Evolutionary conservation across 2,797 vertebrate genomes (phyloP), one percentile per base, ranked within the genome.

Genomic region (Hirundo rustica): DNA sequence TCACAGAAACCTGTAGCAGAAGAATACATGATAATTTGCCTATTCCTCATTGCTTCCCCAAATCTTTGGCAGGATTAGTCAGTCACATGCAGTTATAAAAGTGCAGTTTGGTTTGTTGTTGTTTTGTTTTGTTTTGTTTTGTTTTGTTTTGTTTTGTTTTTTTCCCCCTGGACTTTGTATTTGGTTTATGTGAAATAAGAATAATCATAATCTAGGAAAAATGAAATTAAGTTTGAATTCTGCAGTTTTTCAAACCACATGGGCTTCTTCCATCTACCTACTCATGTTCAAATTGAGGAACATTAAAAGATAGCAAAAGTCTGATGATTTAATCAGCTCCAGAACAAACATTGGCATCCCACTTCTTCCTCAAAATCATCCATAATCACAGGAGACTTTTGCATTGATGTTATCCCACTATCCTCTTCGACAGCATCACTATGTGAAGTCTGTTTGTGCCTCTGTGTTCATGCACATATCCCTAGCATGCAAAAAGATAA

Each of bases 391-490:
- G 9, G 14, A 66, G 15, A 55, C 6, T 64, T 83, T 62, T 44
- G 9, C 19, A 27, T 2, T 44, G 30, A 22, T 58, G 4, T 23
- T 76, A 18, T 47, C 38, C 54, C 26, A 22, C n/a, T 17, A 10
- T 54, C 25, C 5, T 48, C 29, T 38, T 75, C 3, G 7, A 51
- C 11, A 44, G 4, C 38, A 47, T 57, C 87, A 8, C 26, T 40
- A 8, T 14, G 5, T 11, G 60, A 73, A 19, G 0, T 19, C 27
- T 60, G 30, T 38, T 50, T 62, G 9, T 9, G 3, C 5, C 0
- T n/a, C 4, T 45, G 8, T 15, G 5, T 1, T 5, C 5, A 45
- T 7, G 20, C 3, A 53, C 1, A 3, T 30, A 50, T 5, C 10
- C 9, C 5, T 10, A 36, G 5, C 2, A 5, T 1, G 1, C 18